Conservation (phyloP, 2,113 vertebrate species). For the Gavialis gangeticus region DNA sequence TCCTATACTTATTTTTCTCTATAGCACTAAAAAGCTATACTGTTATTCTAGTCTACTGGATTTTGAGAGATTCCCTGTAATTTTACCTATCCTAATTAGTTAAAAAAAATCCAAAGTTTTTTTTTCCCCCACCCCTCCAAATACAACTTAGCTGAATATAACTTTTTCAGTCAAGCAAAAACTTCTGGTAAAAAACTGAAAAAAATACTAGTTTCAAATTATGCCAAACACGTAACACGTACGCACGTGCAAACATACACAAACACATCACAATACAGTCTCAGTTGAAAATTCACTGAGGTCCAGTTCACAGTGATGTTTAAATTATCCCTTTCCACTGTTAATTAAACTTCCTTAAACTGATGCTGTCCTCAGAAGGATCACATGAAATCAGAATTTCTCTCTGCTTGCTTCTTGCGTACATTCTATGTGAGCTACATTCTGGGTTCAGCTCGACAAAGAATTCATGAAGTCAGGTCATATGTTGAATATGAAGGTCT, state of each 20-base stretch:
- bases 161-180: constrained; percentile 54
- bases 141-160: constrained; percentile 22
- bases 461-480: neutral
- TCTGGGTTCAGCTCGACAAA: neutral
- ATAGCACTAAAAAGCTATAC: neutral
- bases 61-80: neutral
- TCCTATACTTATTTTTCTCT: neutral
- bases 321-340: constrained; percentile 52
- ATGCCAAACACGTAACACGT: neutral
- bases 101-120: constrained; percentile 15
- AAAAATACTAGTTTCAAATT: neutral
- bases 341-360: constrained; percentile 59
- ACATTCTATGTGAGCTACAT: neutral
- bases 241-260: constrained; percentile 6
- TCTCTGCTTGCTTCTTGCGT: neutral
- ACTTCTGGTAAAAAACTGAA: constrained; percentile 11
- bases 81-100: neutral
- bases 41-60: neutral
- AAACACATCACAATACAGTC: neutral
- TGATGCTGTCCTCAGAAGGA: neutral
- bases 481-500: constrained; percentile 11
- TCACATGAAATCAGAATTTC: constrained; percentile 36
- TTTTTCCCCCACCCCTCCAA: neutral
- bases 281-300: constrained; percentile 22
- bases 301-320: constrained; percentile 16